Conservation (phyloP, 2,797 vertebrate genomes). For the Coracias cyanogaster region DNA sequence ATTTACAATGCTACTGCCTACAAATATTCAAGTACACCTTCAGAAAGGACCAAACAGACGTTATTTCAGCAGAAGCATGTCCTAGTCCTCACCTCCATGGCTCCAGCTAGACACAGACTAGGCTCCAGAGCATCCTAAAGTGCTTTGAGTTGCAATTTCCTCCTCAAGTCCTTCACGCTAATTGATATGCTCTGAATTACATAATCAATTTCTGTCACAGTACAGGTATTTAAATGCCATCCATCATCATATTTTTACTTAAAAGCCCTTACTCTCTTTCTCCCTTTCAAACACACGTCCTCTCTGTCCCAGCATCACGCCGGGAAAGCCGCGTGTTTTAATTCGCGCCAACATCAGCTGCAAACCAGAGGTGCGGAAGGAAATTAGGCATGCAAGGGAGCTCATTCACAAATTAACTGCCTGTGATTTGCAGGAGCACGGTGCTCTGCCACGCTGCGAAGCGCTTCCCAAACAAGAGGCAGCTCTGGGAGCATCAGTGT, state of each 20-base stretch:
- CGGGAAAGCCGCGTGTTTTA: neutral
- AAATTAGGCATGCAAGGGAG: neutral
- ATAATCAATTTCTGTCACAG: neutral
- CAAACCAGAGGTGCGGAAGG: neutral
- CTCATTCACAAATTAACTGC: neutral
- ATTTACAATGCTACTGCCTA: neutral
- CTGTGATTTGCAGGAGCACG: neutral
- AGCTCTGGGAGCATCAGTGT: neutral
- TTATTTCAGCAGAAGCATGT: neutral
- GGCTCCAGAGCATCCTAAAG: neutral
- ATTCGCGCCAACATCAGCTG: neutral
- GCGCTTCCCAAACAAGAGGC: neutral
- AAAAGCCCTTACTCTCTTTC: neutral
- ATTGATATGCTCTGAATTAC: neutral
- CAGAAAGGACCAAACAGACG: neutral
- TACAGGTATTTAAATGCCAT: constrained; percentile 2
- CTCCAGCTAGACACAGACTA: neutral
- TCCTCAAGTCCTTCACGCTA: neutral
- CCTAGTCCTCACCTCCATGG: neutral
- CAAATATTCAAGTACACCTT: neutral
- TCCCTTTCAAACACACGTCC: neutral
- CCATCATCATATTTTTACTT: neutral
- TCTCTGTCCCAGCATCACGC: neutral
- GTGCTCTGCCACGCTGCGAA: neutral
- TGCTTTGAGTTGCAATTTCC: neutral